These are phyloP conservation scores for Synergus japonicus DNA, from an alignment of 2,888 invertebrate genomes.

Conservation along the genomic window DNA sequence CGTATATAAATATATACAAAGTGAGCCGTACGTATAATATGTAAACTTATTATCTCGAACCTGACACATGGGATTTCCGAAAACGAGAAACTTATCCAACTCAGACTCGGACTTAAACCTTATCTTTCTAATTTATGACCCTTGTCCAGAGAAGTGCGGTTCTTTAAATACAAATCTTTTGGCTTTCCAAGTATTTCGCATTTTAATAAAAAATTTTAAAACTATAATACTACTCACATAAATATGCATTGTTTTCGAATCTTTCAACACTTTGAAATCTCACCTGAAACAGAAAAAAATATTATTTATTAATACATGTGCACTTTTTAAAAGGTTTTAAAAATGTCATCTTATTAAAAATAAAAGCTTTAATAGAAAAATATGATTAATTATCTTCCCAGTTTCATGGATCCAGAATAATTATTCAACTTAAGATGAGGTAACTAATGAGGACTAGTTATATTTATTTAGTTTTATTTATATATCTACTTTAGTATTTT, in stretches of 20 bases:
- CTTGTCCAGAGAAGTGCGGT: neutral
- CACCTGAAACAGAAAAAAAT: too few relatives aligned
- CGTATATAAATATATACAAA: too few relatives aligned
- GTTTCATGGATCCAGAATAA: neutral
- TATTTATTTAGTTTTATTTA: neutral
- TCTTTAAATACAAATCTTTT: neutral
- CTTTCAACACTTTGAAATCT: too few relatives aligned
- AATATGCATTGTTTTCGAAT: too few relatives aligned
- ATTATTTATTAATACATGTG: too few relatives aligned
- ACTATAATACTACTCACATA: too few relatives aligned
- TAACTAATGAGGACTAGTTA: neutral
- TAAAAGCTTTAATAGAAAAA: too few relatives aligned
- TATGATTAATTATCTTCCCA: too few relatives aligned
- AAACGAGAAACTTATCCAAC: conserved; percentile 13
- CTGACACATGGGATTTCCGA: neutral
- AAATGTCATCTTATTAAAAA: too few relatives aligned
- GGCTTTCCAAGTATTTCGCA: neutral
- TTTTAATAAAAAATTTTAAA: neutral
- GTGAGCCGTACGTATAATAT: neutral
- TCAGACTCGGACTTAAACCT: conserved; percentile 2
- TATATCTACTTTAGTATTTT: neutral
- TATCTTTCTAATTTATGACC: conserved; percentile 20
- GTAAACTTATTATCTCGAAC: conserved; percentile 7
- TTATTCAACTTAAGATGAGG: neutral
- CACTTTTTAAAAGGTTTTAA: too few relatives aligned